Base-by-base conservation (phyloP, 1,140 invertebrate species). In the Drosophila ogumai region DNA sequence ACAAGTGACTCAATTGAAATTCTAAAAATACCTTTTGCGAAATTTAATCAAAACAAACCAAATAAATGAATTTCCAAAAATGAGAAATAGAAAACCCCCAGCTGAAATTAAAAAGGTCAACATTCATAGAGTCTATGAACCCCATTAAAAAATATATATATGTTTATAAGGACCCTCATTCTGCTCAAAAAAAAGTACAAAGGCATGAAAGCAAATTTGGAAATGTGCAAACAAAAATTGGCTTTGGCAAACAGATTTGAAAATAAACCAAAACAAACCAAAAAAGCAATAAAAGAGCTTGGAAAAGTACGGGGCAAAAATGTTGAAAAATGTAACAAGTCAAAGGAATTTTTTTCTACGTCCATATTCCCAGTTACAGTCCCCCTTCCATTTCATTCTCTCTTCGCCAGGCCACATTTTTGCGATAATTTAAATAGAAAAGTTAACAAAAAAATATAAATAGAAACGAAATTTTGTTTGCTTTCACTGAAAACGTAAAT, bases 291-390 rank as follows among this genome's bases (percentile, higher is more conserved):
- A 76, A 76, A 76, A 67, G 56, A 63, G 36, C 65, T 13, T 25
- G 36, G n/a, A 15, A 69, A 63, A 69, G 34, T 43, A 67, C 32
- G 47, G 49, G 36, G 44, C 22, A 38, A 67, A 55, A 67, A 46
- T 67, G 63, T 69, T 69, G 47, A 36, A 67, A 69, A 69, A 69
- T 69, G 66, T 69, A 69, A 69, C 66, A 69, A 69, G 61, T 69
- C 66, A 69, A 69, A 69, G 63, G 66, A 67, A 69, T 67, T 69
- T 69, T 69, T 69, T 69, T 32, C 61, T 10, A 28, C 66, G 47
- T 68, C 28, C 43, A 34, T 44, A 6, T 36, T 8, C 13, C 34
- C 17, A 28, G 19, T 28, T 32, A 12, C 63, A 47, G 22, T 8
- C 6, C 32, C 1, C 19, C 32, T 15, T 22, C 8, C 19, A 22